phyloP scores from a whole-genome alignment of 2,797 vertebrate genomes.

The Pogoniulus pusillus region DNA sequence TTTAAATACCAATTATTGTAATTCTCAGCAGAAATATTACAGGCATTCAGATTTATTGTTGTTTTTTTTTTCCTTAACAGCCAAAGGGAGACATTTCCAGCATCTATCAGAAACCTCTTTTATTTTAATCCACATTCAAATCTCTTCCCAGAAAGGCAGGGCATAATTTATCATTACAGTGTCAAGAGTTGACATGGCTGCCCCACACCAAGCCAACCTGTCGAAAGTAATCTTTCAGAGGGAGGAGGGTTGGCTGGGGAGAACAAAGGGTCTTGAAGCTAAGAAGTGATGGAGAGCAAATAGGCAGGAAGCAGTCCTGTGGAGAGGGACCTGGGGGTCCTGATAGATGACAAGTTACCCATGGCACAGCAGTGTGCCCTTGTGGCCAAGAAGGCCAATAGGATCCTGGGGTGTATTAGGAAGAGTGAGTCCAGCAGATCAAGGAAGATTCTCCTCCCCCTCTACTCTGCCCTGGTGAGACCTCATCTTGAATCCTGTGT shows the following conservation, averaged over 20 bases:
- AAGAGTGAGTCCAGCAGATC: too few species aligned
- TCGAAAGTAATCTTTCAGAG: background rate
- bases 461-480: too few species aligned
- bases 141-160: constrained; percentile 25
- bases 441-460: too few species aligned
- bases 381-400: too few species aligned
- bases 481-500: too few species aligned
- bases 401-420: too few species aligned
- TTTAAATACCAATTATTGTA: constrained; percentile 72
- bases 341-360: too few species aligned
- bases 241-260: background rate
- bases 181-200: constrained; percentile 21
- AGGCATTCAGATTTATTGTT: constrained; percentile 57
- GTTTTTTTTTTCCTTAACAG: constrained; percentile 34
- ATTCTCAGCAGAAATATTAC: constrained; percentile 73
- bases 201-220: background rate
- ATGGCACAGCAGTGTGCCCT: too few species aligned
- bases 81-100: constrained; percentile 49
- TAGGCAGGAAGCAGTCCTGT: background rate
- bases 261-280: background rate
- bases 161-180: constrained; percentile 37
- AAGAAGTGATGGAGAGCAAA: background rate
- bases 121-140: constrained; percentile 60
- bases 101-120: constrained; percentile 61
- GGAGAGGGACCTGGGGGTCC: too few species aligned